These are phyloP conservation scores for Rhabdornis inornatus DNA, from an alignment of 2,113 vertebrate genomes.

Conservation along the genomic window DNA sequence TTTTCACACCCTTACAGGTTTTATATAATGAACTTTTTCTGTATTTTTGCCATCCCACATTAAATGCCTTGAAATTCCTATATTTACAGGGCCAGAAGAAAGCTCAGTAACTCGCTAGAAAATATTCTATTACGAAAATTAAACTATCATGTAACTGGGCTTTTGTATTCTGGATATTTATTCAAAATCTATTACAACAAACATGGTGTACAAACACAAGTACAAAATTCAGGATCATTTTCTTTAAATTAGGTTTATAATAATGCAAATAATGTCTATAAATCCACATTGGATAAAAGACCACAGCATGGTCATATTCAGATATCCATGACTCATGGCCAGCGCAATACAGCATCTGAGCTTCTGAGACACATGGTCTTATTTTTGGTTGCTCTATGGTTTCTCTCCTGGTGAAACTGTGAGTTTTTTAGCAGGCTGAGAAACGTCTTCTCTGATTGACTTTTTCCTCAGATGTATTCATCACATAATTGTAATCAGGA, in stretches of 20 bases:
- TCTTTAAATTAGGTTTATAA: not conserved
- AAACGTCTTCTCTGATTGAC: conserved; percentile 5
- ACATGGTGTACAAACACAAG: accelerated
- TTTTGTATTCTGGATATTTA: not conserved
- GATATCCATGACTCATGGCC: not conserved
- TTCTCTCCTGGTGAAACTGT: not conserved
- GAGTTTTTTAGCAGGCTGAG: not conserved
- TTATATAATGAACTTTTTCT: not conserved
- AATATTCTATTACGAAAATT: not conserved
- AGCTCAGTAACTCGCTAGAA: not conserved
- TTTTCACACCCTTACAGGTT: not conserved
- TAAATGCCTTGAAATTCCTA: not conserved
- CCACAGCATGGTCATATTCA: not conserved
- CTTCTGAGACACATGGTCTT: not conserved
- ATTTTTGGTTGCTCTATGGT: not conserved
- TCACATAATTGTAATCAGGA: conserved; percentile 38
- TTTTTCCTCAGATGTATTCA: conserved; percentile 46
- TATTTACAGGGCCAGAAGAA: not conserved
- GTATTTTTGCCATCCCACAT: not conserved
- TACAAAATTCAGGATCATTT: not conserved
- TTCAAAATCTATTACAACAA: not conserved
- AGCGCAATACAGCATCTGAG: not conserved
- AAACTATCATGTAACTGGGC: not conserved
- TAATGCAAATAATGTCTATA: not conserved
- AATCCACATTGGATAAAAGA: not conserved